phyloP scores from a whole-genome alignment of 2,113 vertebrate genomes.

The Kryptolebias marmoratus region DNA sequence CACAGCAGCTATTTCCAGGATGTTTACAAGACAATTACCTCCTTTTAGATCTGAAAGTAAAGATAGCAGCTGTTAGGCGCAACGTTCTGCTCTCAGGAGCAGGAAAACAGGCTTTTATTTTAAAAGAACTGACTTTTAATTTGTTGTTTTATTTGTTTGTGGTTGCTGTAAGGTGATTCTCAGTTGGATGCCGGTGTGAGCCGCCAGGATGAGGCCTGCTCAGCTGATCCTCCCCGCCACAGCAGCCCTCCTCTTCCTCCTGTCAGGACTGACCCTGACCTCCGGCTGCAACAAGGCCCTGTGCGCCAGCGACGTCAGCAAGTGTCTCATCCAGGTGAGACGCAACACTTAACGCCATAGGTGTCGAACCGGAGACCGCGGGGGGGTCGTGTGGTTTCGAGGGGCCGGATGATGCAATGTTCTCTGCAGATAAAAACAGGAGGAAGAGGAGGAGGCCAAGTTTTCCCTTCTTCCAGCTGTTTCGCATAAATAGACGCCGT shows the following conservation, averaged over 20 bases:
- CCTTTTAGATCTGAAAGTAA: not conserved
- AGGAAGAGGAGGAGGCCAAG: not conserved
- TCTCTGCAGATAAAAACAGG: slow-evolving; percentile 16
- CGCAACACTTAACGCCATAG: not conserved
- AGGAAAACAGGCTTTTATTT: too few species aligned
- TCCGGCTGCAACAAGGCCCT: slow-evolving; percentile 94
- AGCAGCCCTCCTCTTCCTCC: slow-evolving; percentile 80
- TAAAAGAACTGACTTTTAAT: not conserved
- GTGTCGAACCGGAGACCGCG: accelerated
- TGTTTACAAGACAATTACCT: not conserved
- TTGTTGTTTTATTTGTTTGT: not conserved
- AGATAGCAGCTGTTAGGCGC: not conserved
- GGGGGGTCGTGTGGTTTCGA: not conserved
- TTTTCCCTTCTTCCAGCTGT: slow-evolving; percentile 15
- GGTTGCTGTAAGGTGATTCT: slow-evolving; percentile 61
- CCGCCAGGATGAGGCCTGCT: slow-evolving; percentile 85
- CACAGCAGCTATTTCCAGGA: not conserved
- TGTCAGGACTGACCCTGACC: slow-evolving; percentile 81
- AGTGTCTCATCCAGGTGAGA: slow-evolving; percentile 95
- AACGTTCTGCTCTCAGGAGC: not conserved
- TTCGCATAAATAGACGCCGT: slow-evolving; percentile 14
- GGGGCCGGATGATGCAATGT: not conserved
- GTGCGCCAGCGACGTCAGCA: slow-evolving; percentile 97
- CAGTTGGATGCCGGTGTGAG: slow-evolving; percentile 61
- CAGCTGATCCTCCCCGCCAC: slow-evolving; percentile 70